Evolutionary conservation across 2,113 vertebrate genomes (phyloP).

Genomic region (Crotalus helleri): DNA sequence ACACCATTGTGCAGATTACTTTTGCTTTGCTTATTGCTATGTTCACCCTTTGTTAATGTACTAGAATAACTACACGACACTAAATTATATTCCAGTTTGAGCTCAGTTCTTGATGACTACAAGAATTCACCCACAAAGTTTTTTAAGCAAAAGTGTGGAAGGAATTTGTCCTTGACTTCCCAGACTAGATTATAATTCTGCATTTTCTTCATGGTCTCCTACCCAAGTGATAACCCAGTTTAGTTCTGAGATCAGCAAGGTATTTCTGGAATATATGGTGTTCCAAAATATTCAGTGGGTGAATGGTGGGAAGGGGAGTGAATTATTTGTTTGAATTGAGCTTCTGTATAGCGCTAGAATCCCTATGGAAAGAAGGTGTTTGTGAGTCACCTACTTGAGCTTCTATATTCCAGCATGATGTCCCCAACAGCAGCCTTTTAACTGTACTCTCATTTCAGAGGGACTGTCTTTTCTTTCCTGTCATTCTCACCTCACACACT

Average conservation of each 20-base stretch:
- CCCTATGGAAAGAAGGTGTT: background rate
- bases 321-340: accelerated
- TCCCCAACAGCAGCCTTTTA: background rate
- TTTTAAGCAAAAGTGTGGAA: background rate
- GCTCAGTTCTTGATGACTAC: background rate
- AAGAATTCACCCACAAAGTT: background rate
- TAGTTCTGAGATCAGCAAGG: background rate
- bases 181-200: background rate
- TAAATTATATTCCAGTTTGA: background rate
- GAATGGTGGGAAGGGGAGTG: background rate
- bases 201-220: background rate
- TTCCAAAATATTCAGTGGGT: background rate
- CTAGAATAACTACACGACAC: background rate
- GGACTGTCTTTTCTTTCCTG: background rate
- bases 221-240: background rate
- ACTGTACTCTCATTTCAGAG: conserved; percentile 7
- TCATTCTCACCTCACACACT: background rate
- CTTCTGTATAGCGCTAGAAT: background rate
- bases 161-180: background rate
- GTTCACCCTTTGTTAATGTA: background rate
- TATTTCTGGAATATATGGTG: background rate
- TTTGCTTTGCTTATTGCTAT: background rate
- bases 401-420: background rate
- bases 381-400: background rate
- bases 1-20: background rate